These are phyloP conservation scores for Cepaea nemoralis DNA, from an alignment of 1,140 invertebrate species.

Conservation along the genomic window DNA sequence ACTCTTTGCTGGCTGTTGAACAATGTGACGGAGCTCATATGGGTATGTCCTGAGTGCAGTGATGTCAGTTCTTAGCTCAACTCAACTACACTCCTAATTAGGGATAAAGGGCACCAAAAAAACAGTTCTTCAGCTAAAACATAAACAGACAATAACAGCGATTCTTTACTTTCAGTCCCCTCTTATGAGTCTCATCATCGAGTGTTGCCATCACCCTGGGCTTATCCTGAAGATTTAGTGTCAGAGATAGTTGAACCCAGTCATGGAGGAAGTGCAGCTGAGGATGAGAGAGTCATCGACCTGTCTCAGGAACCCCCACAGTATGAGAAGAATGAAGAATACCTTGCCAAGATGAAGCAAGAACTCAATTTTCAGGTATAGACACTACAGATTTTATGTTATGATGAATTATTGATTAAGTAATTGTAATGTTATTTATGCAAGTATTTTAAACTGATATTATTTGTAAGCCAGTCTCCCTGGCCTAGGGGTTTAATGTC, in stretches of 20 bases:
- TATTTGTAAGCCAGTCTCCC: too few species aligned
- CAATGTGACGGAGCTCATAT: too few species aligned
- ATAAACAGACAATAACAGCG: background rate
- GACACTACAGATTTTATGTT: background rate
- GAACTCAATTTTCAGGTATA: conserved; percentile 48
- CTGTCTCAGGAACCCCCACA: conserved; percentile 57
- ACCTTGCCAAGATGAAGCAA: conserved; percentile 55
- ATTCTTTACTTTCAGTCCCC: conserved; percentile 77
- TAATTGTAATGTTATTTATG: too few species aligned
- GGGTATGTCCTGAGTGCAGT: too few species aligned
- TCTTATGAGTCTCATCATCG: conserved; percentile 84
- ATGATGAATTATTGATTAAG: background rate
- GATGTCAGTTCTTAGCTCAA: too few species aligned
- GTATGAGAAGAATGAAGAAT: conserved; percentile 58
- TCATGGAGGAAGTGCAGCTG: conserved; percentile 59
- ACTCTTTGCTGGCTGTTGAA: too few species aligned
- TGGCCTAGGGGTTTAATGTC: too few species aligned
- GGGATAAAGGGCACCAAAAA: too few species aligned
- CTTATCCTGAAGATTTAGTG: conserved; percentile 75
- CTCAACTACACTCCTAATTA: too few species aligned
- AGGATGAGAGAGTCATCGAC: conserved; percentile 64
- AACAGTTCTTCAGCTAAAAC: too few species aligned
- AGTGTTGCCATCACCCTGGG: conserved; percentile 85
- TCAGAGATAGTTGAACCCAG: conserved; percentile 56
- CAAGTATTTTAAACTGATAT: too few species aligned